Percentiles rank a stretch among this genome's conserved stretches.
Evolutionary conservation across 2,113 vertebrate genomes (phyloP).

Genomic region (Catharus bicknelli): DNA sequence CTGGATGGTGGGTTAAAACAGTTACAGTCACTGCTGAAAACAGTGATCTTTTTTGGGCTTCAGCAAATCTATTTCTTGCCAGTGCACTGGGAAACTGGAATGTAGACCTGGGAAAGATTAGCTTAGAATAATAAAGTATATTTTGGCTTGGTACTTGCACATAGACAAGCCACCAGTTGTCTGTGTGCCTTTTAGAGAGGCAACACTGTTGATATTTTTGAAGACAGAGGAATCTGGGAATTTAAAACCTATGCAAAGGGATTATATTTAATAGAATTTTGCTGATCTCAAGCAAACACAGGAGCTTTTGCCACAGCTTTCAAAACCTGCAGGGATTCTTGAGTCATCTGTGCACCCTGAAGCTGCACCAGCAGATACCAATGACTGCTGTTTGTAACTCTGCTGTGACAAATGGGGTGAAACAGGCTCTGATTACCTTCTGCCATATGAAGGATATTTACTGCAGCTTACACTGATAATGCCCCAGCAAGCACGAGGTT

Average conservation of each 20-base stretch:
- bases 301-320: background rate
- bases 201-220: background rate
- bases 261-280: background rate
- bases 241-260: background rate
- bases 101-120: background rate
- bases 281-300: background rate
- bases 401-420: background rate
- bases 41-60: background rate
- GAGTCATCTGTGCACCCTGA: background rate
- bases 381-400: background rate
- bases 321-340: background rate
- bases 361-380: background rate
- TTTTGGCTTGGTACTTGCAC: background rate
- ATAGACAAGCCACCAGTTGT: background rate
- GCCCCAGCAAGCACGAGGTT: background rate
- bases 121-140: background rate
- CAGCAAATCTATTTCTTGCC: background rate
- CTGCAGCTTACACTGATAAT: background rate
- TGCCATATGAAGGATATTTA: background rate
- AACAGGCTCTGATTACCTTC: background rate
- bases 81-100: background rate
- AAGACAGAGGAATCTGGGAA: background rate
- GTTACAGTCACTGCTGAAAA: background rate
- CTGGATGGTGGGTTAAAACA: background rate
- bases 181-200: background rate